These are phyloP conservation scores for Columba livia DNA, from an alignment of 2,113 vertebrate genomes.

Conservation along the genomic window DNA sequence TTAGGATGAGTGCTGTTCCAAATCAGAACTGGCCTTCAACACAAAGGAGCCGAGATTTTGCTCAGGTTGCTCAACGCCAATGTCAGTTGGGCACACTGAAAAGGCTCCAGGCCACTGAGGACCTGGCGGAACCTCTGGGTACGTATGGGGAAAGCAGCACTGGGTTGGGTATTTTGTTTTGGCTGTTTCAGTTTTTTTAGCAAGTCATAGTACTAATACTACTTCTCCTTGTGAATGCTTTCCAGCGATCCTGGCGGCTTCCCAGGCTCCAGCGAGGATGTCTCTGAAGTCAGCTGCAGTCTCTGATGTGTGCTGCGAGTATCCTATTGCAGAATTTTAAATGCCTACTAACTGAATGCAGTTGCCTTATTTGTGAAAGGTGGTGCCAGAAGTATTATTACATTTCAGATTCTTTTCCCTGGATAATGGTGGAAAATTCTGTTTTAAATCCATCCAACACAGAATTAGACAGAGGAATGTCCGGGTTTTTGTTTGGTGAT, in stretches of 20 bases:
- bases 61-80: not conserved
- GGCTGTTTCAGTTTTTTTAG: constrained; percentile 26
- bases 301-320: constrained; percentile 64
- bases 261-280: constrained; percentile 50
- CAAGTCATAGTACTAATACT: constrained; percentile 55
- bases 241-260: constrained; percentile 49
- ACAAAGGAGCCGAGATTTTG: not conserved
- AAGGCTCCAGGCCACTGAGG: not conserved
- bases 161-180: not conserved
- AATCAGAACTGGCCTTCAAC: not conserved
- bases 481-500: not conserved
- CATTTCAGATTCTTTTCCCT: constrained; percentile 69
- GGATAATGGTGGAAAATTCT: constrained; percentile 64
- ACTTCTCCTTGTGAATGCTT: constrained; percentile 43
- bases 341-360: constrained; percentile 64
- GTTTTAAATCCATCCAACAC: constrained; percentile 60
- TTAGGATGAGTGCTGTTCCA: not conserved
- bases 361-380: constrained; percentile 66
- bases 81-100: not conserved
- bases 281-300: constrained; percentile 69
- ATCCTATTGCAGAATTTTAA: constrained; percentile 71
- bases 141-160: not conserved
- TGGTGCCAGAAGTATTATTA: constrained; percentile 77
- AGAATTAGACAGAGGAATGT: constrained; percentile 35
- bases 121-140: not conserved